Evolutionary conservation across 1,140 invertebrate genomes (phyloP), one percentile per base, ranked within the genome.

Genomic region (Drosophila biarmipes): DNA sequence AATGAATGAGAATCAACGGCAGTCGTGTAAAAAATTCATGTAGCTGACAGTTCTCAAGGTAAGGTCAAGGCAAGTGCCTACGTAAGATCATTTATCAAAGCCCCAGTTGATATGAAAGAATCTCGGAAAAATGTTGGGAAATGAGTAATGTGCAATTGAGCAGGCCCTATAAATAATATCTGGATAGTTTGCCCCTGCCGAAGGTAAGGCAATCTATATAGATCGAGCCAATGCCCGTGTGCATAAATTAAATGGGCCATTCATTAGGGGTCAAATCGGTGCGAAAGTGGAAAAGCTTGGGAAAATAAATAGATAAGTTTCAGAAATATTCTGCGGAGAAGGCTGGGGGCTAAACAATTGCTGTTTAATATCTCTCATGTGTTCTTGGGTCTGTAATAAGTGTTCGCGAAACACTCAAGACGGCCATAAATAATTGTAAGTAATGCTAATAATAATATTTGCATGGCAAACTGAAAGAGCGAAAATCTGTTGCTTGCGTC

Each of bases 51-150:
- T 56, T 64, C 57, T 61, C 78, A 87, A 86, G 78, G 81, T 81
- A 86, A 86, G 81, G 81, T 86, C 81, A 86, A 86, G 82, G 82
- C 42, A 57, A 81, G 43, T 74, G 66, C 21, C 55, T 42, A 87
- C 81, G 81, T 72, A 74, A 82, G 31, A 74, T 43, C 68, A 81
- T 85, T 78, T 78, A 80, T 85, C 82, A 85, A 63, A 34, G 45
- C 40, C 8, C 49, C 3, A 21, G 27, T 14, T 51, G 58, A 62
- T 46, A 29, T 8, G 11, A 62, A 53, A 53, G 24, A 42, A 42
- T 34, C 31, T 42, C 31, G 72, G 27, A 56, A 55, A 53, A 58
- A 71, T 72, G 27, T 57, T 27, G 11, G 37, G 35, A 66, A 49
- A 59, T 77, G 55, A 82, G 52, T 35, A 38, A 73, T 43, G 43